phyloP scores from a whole-genome alignment of 2,888 invertebrate species.

The Pristionchus mayeri region DNA sequence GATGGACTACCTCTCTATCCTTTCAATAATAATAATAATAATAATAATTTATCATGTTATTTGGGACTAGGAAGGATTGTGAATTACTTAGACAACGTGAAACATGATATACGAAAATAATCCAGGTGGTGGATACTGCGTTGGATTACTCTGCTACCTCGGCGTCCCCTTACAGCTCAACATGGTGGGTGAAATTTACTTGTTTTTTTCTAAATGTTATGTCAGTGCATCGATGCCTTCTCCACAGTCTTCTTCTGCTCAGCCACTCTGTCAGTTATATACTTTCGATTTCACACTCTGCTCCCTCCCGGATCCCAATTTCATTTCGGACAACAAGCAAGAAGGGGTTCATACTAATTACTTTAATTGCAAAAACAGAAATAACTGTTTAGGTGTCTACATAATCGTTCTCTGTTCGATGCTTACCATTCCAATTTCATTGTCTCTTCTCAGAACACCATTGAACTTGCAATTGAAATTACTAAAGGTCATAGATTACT shows the following conservation, averaged over 20 bases:
- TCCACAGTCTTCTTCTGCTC: neutral
- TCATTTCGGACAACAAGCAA: neutral
- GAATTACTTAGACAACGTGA: too few species aligned
- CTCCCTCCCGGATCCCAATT: neutral
- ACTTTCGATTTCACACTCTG: slow-evolving; percentile 5
- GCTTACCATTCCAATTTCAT: neutral
- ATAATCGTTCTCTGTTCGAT: neutral
- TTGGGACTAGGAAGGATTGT: too few species aligned
- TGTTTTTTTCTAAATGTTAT: neutral
- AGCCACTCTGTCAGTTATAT: neutral
- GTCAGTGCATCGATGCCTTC: neutral
- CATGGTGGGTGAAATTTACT: neutral
- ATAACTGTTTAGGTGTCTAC: neutral
- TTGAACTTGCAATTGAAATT: neutral
- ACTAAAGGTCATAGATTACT: too few species aligned
- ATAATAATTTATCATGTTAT: too few species aligned
- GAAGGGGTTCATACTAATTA: neutral
- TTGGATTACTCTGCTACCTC: slow-evolving; percentile 1
- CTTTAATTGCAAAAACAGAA: neutral
- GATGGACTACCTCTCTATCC: too few species aligned
- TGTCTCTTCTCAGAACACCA: neutral
- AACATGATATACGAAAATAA: neutral
- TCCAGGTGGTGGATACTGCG: slow-evolving; percentile 16
- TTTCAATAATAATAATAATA: too few species aligned
- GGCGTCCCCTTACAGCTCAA: neutral